Conservation (phyloP, 92 coral and sea anemone species). For the Epizoanthus rinbou region DNA sequence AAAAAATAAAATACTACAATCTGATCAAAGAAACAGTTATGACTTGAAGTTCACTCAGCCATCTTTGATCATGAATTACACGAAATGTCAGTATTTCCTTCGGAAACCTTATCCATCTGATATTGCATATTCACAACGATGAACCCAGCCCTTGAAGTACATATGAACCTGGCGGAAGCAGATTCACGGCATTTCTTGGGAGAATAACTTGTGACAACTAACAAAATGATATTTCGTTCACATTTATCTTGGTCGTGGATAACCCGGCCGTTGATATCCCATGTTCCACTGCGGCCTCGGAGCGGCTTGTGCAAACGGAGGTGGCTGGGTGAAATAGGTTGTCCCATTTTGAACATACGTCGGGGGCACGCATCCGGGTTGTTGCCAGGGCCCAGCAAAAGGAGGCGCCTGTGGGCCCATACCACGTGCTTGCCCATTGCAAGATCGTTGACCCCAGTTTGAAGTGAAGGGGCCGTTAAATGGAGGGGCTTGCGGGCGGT, state of each 20-base stretch:
- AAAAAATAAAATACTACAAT: too few relatives aligned
- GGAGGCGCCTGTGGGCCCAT: constrained; percentile 8
- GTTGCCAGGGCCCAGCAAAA: constrained; percentile 14
- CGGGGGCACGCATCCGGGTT: not conserved
- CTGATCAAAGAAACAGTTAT: too few relatives aligned
- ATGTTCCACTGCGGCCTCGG: not conserved
- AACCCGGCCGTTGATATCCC: constrained; percentile 5
- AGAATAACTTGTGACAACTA: too few relatives aligned
- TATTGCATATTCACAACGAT: too few relatives aligned
- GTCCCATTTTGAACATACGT: constrained; percentile 7
- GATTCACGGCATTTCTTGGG: too few relatives aligned
- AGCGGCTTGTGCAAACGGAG: not conserved
- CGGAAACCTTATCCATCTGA: too few relatives aligned
- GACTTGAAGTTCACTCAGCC: too few relatives aligned
- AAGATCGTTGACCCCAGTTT: not conserved
- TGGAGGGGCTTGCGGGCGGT: not conserved
- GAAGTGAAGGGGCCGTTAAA: not conserved
- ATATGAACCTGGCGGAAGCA: too few relatives aligned
- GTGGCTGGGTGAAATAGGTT: constrained; percentile 13
- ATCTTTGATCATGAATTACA: too few relatives aligned
- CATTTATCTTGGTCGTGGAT: not conserved
- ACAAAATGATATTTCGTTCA: too few relatives aligned
- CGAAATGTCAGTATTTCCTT: too few relatives aligned
- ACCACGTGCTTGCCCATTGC: not conserved
- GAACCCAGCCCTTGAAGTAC: too few relatives aligned